Percentiles rank a stretch among this genome's conserved stretches.
phyloP scores from a whole-genome alignment of 2,888 invertebrate genomes.

The Onchidella celtica region DNA sequence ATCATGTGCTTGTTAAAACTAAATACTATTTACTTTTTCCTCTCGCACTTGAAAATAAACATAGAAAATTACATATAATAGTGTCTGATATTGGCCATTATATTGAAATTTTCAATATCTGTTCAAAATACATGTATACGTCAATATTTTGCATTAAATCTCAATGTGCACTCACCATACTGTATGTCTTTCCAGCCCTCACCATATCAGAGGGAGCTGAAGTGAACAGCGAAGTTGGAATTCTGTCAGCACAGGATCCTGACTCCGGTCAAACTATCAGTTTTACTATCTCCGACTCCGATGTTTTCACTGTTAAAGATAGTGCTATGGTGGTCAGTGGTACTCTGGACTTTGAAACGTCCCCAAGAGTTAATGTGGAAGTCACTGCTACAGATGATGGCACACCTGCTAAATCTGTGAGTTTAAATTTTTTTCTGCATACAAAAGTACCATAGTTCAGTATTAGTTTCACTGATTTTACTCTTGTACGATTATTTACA shows the following conservation, averaged over 20 bases:
- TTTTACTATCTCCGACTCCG: conserved; percentile 50
- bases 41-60: too few species aligned
- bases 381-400: conserved; percentile 59
- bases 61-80: too few species aligned
- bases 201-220: conserved; percentile 53
- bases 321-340: conserved; percentile 59
- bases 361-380: conserved; percentile 45
- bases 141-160: too few species aligned
- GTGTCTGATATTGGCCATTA: too few species aligned
- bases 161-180: too few species aligned
- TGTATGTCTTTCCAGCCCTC: conserved; percentile 18
- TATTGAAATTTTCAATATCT: too few species aligned
- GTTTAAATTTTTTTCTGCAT: conserved; percentile 32
- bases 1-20: too few species aligned
- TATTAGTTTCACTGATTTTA: too few species aligned
- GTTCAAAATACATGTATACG: too few species aligned
- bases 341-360: conserved; percentile 58
- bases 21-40: too few species aligned
- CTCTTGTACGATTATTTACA: too few species aligned
- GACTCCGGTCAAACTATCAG: conserved; percentile 58
- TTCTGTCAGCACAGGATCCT: conserved; percentile 56
- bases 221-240: conserved; percentile 59
- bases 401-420: conserved; percentile 56
- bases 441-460: too few species aligned
- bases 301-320: conserved; percentile 54